phyloP scores from a whole-genome alignment of 2,113 vertebrate genomes.

The Corythornis madagascariensis region DNA sequence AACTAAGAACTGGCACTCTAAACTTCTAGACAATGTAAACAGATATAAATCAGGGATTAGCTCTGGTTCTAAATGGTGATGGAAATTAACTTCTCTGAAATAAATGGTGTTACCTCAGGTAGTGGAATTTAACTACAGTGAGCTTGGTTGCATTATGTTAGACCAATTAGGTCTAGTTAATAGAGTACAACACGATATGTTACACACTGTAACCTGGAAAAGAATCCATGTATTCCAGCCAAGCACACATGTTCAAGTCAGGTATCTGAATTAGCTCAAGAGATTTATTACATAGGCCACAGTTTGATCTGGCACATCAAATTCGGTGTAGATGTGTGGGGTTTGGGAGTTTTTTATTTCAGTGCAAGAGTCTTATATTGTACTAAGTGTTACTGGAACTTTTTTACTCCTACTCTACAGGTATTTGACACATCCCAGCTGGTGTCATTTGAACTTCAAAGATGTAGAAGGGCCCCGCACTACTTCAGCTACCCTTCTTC shows the following conservation, averaged over 20 bases:
- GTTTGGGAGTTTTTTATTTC: neutral
- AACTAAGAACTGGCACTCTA: neutral
- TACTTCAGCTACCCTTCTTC: too few relatives aligned
- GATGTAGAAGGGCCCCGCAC: fast-evolving
- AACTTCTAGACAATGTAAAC: neutral
- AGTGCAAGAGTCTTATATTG: neutral
- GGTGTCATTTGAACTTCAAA: neutral
- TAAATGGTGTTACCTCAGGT: neutral
- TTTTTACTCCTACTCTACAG: neutral
- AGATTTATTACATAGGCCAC: neutral
- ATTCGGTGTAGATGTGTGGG: neutral
- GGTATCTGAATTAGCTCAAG: neutral
- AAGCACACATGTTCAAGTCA: neutral
- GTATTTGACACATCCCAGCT: neutral
- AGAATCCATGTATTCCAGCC: neutral
- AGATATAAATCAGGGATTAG: neutral
- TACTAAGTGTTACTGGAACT: neutral
- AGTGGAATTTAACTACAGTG: neutral
- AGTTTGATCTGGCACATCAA: neutral
- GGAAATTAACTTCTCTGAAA: neutral
- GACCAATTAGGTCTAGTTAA: neutral
- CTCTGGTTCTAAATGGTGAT: neutral
- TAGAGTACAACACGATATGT: neutral
- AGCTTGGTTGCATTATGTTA: neutral
- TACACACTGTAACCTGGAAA: neutral